Evolutionary conservation across 2,113 vertebrate species (phyloP).

Genomic region (Ceratotherium simum): DNA sequence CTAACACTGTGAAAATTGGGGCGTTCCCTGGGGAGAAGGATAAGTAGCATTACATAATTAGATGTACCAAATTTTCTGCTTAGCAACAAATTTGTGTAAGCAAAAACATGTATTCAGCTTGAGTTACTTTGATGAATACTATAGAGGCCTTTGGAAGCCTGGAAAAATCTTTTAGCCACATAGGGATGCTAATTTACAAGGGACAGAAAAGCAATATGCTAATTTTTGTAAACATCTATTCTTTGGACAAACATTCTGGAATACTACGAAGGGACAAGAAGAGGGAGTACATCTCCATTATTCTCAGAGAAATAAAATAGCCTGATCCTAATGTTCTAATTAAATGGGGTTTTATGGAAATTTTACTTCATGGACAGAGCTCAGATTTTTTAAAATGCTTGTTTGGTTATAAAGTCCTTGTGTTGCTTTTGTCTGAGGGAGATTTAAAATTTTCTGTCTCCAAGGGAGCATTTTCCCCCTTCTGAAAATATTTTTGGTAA

Average conservation of each 20-base stretch:
- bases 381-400: slow-evolving; percentile 65
- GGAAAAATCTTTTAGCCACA: slow-evolving; percentile 87
- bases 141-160: slow-evolving; percentile 86
- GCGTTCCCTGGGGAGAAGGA: slow-evolving; percentile 87
- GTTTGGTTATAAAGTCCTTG: slow-evolving; percentile 47
- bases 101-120: slow-evolving; percentile 87
- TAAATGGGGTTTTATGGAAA: slow-evolving; percentile 61
- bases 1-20: slow-evolving; percentile 86
- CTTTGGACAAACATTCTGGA: slow-evolving; percentile 82
- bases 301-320: slow-evolving; percentile 77
- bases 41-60: slow-evolving; percentile 93
- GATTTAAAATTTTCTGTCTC: slow-evolving; percentile 61
- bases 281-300: slow-evolving; percentile 69
- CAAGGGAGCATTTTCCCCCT: slow-evolving; percentile 61
- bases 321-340: slow-evolving; percentile 63
- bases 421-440: neutral
- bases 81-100: slow-evolving; percentile 98
- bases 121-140: slow-evolving; percentile 90
- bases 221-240: slow-evolving; percentile 89
- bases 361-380: slow-evolving; percentile 51
- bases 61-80: slow-evolving; percentile 89
- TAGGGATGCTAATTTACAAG: slow-evolving; percentile 89
- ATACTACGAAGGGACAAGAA: slow-evolving; percentile 50
- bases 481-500: slow-evolving; percentile 61
- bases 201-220: slow-evolving; percentile 85